These are phyloP conservation scores for Scomber scombrus DNA, from an alignment of 2,113 vertebrate species.

Conservation along the genomic window DNA sequence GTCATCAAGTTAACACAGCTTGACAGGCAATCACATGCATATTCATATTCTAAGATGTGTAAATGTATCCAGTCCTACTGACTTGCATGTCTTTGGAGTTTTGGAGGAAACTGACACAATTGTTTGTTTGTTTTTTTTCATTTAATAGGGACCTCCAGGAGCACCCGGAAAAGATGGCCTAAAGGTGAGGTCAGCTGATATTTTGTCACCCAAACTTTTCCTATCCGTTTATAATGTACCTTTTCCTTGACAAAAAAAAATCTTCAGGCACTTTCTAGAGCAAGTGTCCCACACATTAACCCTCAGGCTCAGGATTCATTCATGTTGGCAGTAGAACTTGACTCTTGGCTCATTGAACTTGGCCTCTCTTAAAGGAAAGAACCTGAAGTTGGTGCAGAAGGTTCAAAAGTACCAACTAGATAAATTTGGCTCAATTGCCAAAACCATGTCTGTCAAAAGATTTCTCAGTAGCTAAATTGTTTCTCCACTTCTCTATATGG, in stretches of 20 bases:
- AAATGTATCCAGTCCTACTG: neutral
- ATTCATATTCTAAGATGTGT: neutral
- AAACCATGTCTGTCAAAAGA: constrained; percentile 27
- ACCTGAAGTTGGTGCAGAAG: neutral
- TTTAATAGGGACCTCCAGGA: constrained; percentile 90
- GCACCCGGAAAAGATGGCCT: constrained; percentile 92
- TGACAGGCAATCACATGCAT: neutral
- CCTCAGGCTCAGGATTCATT: constrained; percentile 4
- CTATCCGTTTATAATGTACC: neutral
- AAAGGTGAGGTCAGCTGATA: constrained; percentile 86
- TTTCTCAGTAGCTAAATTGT: constrained; percentile 27
- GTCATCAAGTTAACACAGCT: neutral
- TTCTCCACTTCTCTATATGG: neutral
- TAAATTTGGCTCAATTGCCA: constrained; percentile 16
- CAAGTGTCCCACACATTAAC: neutral
- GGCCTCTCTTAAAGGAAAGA: constrained; percentile 21
- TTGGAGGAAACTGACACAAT: neutral
- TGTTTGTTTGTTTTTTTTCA: constrained; percentile 49
- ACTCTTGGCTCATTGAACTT: constrained; percentile 5
- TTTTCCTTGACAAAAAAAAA: neutral
- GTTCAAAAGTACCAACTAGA: constrained; percentile 1
- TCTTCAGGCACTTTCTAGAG: neutral
- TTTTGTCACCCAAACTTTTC: neutral
- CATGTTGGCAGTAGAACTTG: neutral
- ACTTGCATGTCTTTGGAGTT: neutral